These are phyloP conservation scores for Cisticola juncidis DNA, from an alignment of 2,113 vertebrate species.

Conservation along the genomic window DNA sequence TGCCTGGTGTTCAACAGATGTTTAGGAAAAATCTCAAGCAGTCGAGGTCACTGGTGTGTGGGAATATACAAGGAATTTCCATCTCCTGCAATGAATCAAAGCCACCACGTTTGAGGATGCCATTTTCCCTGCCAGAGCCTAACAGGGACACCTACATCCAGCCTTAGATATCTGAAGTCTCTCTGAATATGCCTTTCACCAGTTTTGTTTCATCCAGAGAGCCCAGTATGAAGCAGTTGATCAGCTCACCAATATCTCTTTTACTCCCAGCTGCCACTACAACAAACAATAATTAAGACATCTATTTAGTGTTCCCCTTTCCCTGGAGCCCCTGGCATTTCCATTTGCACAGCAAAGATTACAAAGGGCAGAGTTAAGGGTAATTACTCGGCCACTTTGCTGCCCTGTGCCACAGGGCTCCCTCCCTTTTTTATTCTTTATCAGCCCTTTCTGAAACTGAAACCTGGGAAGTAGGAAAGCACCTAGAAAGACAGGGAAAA, in stretches of 20 bases:
- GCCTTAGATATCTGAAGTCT: neutral
- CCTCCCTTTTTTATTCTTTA: neutral
- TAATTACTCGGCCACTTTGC: neutral
- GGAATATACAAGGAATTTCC: conserved; percentile 20
- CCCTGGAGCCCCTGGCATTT: neutral
- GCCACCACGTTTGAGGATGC: neutral
- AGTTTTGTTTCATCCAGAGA: neutral
- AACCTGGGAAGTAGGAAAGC: neutral
- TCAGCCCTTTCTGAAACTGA: neutral
- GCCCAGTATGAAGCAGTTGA: neutral
- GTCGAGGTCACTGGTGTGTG: neutral
- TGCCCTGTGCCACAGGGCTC: neutral
- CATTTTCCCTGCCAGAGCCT: neutral
- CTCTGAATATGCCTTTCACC: neutral
- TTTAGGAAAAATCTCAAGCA: neutral
- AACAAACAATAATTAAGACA: neutral
- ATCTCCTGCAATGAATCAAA: neutral
- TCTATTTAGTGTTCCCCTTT: neutral
- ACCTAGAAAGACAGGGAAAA: neutral
- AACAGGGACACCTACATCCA: neutral
- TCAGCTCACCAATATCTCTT: neutral
- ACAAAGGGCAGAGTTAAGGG: neutral
- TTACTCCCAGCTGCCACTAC: neutral
- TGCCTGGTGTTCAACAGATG: neutral
- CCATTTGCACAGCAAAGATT: neutral